Evolutionary conservation across 2,888 invertebrate species (phyloP), one percentile per base, ranked within the genome.

Genomic region (Ormyrus labotus): DNA sequence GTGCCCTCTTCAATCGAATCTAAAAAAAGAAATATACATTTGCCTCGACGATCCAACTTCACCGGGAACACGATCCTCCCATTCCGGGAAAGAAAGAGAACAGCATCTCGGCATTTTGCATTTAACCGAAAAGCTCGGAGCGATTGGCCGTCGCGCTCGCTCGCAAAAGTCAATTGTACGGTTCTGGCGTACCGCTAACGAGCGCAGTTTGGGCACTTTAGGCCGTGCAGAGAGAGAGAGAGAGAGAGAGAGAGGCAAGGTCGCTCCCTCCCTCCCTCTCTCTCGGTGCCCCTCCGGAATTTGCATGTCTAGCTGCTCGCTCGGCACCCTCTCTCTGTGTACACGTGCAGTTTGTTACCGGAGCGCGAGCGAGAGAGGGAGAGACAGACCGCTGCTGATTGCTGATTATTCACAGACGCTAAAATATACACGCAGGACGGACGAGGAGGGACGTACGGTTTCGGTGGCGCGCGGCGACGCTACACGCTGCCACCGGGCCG

Each of bases 331-430:
- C 61, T 61, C 8, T 34, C 19, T 85, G 84, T 87, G 85, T 85
- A 87, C 87, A 85, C 85, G 86, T 84, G 84, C 84, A 87, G 87
- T 87, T 87, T 87, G 87, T 87, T 87, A 84, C 84, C 85, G 80
- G 82, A 84, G 85, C 85, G 85, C 84, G 61, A 61, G 63, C 69
- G 61, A 50, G 63, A 45, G 45, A 53, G 58, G 47, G 51, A 13
- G 68, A 47, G 19, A 57, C 53, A 13, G 51, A 50, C 87, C 84
- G 85, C 86, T 87, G 88, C 88, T 89, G 89, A 89, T 89, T 89
- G 88, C 89, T 89, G 89, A 89, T 89, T 89, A 89, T 89, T 89
- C 89, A 88, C 88, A 87, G 89, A 89, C 87, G 86, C 87, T 87
- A 87, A 87, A 88, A 88, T 88, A 88, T 88, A 88, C 88, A 87